Percentiles rank a stretch among this genome's conserved stretches.
Conservation (phyloP, 23 tunicate genomes). For the Trididemnum nubilum region DNA sequence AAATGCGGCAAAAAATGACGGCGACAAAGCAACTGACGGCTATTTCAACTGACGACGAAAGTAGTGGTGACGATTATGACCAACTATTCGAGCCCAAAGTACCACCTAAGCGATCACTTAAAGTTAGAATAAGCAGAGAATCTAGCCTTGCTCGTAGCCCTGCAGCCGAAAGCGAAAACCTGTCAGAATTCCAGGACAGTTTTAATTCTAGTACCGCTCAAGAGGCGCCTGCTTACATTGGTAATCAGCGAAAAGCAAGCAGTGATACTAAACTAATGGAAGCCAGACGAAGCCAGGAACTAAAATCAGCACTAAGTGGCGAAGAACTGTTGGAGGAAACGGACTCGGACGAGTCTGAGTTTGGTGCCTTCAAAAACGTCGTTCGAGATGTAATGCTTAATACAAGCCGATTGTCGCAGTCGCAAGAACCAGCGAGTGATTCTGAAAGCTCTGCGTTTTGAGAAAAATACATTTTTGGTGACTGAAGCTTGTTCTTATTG, state of each 20-base stretch:
- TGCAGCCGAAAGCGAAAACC: not conserved
- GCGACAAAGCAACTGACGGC: too few species aligned
- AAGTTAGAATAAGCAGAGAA: not conserved
- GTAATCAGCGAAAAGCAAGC: too few species aligned
- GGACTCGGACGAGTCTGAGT: constrained; percentile 31
- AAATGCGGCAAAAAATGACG: constrained; percentile 8
- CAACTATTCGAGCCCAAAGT: not conserved
- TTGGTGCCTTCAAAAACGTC: constrained; percentile 38
- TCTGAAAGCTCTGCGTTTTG: not conserved
- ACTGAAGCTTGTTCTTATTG: not conserved
- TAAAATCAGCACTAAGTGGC: not conserved
- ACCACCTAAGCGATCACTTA: not conserved
- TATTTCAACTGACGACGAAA: not conserved
- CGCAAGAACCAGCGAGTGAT: constrained; percentile 15
- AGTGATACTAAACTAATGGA: too few species aligned
- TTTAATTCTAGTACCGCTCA: not conserved
- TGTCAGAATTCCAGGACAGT: not conserved
- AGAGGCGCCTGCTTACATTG: too few species aligned
- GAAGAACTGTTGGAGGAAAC: not conserved
- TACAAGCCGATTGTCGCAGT: constrained; percentile 16
- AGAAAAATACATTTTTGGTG: not conserved
- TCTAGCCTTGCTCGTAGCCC: not conserved
- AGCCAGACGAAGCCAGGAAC: not conserved
- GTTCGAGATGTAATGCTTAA: constrained; percentile 31
- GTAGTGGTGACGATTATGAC: not conserved